Conservation (phyloP, 2,113 vertebrate species). For the Microcebus lehilahytsara region DNA sequence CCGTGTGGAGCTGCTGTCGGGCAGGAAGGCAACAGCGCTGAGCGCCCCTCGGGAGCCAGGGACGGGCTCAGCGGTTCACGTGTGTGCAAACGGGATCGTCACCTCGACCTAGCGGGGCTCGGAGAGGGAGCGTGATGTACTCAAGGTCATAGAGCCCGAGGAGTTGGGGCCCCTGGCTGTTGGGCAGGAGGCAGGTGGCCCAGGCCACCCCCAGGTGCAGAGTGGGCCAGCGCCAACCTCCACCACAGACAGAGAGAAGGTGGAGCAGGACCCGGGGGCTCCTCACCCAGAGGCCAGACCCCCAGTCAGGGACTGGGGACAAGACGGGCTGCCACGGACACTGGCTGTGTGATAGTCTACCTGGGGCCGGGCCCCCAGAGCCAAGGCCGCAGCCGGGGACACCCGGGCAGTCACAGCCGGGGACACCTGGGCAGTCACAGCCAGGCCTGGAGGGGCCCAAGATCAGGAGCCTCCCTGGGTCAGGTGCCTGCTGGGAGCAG, state of each 20-base stretch:
- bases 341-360: not conserved
- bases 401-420: accelerated
- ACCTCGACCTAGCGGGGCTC: not conserved
- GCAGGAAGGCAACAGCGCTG: accelerated
- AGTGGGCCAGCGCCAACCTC: not conserved
- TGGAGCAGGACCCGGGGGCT: accelerated
- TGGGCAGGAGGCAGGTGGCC: accelerated
- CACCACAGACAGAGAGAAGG: not conserved
- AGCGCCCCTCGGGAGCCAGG: accelerated
- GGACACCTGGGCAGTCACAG: accelerated
- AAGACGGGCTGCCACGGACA: not conserved
- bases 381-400: not conserved
- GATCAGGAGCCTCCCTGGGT: not conserved
- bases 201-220: accelerated
- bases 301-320: too few relatives aligned
- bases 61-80: accelerated
- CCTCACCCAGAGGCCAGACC: not conserved
- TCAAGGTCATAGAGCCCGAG: not conserved
- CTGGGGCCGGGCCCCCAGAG: not conserved
- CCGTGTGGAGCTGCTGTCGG: accelerated
- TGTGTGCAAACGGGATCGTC: accelerated
- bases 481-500: too few relatives aligned
- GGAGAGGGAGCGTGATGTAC: accelerated
- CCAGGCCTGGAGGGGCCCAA: not conserved
- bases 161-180: too few relatives aligned